Percentiles rank a stretch among this genome's conserved stretches.
Evolutionary conservation across 2,113 vertebrate genomes (phyloP).

Genomic region (Lepisosteus osseus): DNA sequence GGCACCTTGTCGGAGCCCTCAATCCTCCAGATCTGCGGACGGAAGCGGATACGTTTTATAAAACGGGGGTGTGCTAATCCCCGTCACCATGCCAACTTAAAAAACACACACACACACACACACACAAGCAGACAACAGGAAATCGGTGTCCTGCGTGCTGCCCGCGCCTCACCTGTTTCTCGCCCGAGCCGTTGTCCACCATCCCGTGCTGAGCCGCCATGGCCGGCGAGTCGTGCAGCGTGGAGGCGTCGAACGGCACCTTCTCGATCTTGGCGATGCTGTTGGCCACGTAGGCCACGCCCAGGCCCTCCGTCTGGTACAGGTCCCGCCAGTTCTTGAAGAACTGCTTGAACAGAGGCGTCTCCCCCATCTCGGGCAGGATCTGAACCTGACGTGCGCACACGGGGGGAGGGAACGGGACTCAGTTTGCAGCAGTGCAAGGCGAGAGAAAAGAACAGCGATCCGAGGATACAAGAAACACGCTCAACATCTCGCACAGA

Average conservation of each 20-base stretch:
- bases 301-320: conserved; percentile 86
- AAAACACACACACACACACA: background rate
- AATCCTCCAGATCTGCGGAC: conserved; percentile 88
- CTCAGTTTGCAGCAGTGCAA: no score
- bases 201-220: conserved; percentile 97
- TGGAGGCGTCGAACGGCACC: conserved; percentile 82
- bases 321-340: conserved; percentile 95
- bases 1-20: conserved; percentile 81
- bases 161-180: conserved; percentile 71
- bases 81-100: no score
- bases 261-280: conserved; percentile 88
- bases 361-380: conserved; percentile 89
- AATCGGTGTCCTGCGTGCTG: background rate
- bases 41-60: background rate
- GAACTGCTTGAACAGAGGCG: conserved; percentile 96
- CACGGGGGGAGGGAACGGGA: no score
- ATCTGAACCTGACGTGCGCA: conserved; percentile 70
- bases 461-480: no score
- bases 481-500: no score
- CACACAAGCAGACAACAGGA: background rate
- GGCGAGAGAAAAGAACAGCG: no score
- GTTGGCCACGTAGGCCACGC: conserved; percentile 82
- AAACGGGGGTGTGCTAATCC: no score
- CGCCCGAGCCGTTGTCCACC: conserved; percentile 86
- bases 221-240: conserved; percentile 79